phyloP scores from a whole-genome alignment of 2,888 invertebrate genomes.

The Nomada fucata region DNA sequence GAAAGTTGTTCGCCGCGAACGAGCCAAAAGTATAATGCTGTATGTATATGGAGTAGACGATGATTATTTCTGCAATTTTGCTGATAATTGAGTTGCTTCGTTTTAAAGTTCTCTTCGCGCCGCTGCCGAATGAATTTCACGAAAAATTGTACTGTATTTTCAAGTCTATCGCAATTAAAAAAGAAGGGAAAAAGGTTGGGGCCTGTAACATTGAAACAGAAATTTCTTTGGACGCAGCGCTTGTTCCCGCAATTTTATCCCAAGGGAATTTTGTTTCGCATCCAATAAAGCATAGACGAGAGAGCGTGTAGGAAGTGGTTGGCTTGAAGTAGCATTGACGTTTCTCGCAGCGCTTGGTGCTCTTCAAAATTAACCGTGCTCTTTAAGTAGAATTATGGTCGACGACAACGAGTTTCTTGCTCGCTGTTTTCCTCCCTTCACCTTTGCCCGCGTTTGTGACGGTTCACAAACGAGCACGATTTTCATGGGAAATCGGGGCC shows the following conservation, averaged over 20 bases:
- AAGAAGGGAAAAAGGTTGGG: not conserved
- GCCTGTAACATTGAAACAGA: not conserved
- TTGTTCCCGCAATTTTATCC: not conserved
- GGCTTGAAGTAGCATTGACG: not conserved
- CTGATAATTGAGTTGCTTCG: slow-evolving; percentile 50
- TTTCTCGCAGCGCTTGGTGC: not conserved
- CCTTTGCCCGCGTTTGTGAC: not conserved
- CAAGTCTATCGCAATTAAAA: no score
- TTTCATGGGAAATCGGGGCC: slow-evolving; percentile 20
- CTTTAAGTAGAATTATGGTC: slow-evolving; percentile 9
- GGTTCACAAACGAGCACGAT: slow-evolving; percentile 10
- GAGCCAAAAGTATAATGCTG: slow-evolving; percentile 28
- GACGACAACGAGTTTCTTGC: not conserved
- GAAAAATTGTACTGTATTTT: not conserved
- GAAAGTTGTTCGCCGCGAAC: slow-evolving; percentile 51
- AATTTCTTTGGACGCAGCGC: slow-evolving; percentile 3
- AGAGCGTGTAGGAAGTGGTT: not conserved
- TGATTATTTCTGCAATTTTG: slow-evolving; percentile 30
- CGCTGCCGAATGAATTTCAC: slow-evolving; percentile 5
- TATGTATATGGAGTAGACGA: slow-evolving; percentile 29
- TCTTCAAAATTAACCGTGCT: slow-evolving; percentile 20
- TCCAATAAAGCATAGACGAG: not conserved
- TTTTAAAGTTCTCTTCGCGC: slow-evolving; percentile 20
- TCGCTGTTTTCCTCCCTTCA: not conserved
- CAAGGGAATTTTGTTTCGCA: slow-evolving; percentile 1